phyloP scores from a whole-genome alignment of 2,888 invertebrate species.

The Molorchus minor region DNA sequence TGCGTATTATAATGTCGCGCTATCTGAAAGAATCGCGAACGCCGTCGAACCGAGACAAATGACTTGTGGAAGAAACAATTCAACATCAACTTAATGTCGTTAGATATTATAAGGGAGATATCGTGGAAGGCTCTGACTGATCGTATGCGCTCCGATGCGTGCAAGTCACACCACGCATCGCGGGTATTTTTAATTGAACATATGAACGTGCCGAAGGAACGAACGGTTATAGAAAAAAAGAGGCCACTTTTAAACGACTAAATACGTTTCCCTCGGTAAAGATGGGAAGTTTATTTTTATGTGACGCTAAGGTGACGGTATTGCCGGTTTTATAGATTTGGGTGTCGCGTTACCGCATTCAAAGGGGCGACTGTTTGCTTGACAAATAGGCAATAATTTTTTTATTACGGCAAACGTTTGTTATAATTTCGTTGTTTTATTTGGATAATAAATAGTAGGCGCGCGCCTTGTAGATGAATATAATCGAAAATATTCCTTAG shows the following conservation, averaged over 20 bases:
- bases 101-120: conserved; percentile 36
- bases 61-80: conserved; percentile 46
- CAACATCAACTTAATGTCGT: conserved; percentile 37
- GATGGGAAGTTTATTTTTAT: background rate
- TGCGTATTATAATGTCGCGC: conserved; percentile 53
- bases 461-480: too few species aligned
- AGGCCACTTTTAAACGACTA: conserved; percentile 3
- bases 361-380: background rate
- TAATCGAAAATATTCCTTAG: too few species aligned
- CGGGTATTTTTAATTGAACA: conserved; percentile 36
- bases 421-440: background rate
- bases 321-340: conserved; percentile 2
- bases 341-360: conserved; percentile 5
- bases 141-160: conserved; percentile 34
- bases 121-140: conserved; percentile 37
- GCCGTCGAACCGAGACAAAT: conserved; percentile 54
- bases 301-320: background rate
- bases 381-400: background rate
- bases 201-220: too few species aligned
- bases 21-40: conserved; percentile 51
- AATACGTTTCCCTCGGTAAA: conserved; percentile 4
- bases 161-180: conserved; percentile 32
- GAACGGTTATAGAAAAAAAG: background rate
- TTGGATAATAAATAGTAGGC: background rate
- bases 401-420: background rate